Base-by-base conservation (phyloP, 2,888 invertebrate genomes). In the Dilophus febrilis region DNA sequence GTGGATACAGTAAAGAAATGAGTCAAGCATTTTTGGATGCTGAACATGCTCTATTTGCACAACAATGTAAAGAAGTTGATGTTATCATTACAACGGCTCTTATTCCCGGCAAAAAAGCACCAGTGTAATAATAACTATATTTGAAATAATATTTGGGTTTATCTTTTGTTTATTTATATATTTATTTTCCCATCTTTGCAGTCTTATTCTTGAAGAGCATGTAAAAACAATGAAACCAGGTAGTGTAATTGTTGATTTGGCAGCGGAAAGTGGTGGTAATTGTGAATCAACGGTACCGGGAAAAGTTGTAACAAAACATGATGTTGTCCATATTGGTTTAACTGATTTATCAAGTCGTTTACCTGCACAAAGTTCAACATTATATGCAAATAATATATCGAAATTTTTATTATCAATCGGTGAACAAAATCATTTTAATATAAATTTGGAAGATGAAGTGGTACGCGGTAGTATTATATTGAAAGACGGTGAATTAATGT, bases 351-450 rank as follows among this genome's bases (percentile, higher is more conserved):
- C 88, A 12, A 82, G 82, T 51, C 70, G 86, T 39, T 70, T 90
- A 55, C 85, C 88, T 1, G 82, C 86, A 1, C 86, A 87, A 59
- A 79, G 85, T 40, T 84, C 84, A 22, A 84, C 84, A 0, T 66
- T 90, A 17, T 90, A 87, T 55, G 84, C 81, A n/a, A 90, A 90
- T 59, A 90, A 90, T 55, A 84, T 90, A 48, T 81, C 85, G 14
- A 90, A 90, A 54, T 77, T 88, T 50, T 63, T 90, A 8, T 63
- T 88, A 2, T 50, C 50, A 27, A 49, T 49, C 18, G 48, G 50
- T 13, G 72, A 74, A 43, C 71, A 85, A 47, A 76, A 86, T 48
- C 77, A 83, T 55, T 88, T 77, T 62, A 59, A 78, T 58, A 74
- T 88, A 42, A 77, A 86, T 59, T 59, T 87, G 43, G 74, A 79